Evolutionary conservation across 2,113 vertebrate species (phyloP), one percentile per base, ranked within the genome.

Genomic region (Fregetta grallaria): DNA sequence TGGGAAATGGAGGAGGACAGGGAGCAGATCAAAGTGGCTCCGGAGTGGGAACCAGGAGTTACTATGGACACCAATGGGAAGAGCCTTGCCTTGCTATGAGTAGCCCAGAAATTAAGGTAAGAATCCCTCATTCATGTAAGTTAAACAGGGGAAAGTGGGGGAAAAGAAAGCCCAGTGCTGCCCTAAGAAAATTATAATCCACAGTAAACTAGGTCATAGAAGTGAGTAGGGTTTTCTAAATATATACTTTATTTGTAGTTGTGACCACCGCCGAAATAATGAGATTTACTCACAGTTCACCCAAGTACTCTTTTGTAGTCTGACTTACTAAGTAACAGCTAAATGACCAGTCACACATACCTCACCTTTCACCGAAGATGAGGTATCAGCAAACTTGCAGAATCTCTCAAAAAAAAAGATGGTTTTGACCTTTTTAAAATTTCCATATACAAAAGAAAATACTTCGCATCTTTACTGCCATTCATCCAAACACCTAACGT

Each of bases 211-310:
- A 58, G 70, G 77, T 90, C 77, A 85, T 1, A 44, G 55, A 59
- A 88, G 67, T 17, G 62, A 95, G 83, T 9, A 62, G 40, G 10
- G 62, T 88, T 94, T 90, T 78, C 62, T 95, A 88, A 81, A 88
- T 72, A 88, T 50, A 81, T 29, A 59, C 55, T 44, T 77, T 34
- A 76, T 93, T 75, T 88, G 90, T 74, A 94, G 55, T 84, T 66
- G 84, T 44, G 55, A 50, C 5, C 63, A 8, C 40, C 34, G 76
- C 6, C 42, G 4, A 66, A 77, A 72, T 49, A 45, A 83, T 49
- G 71, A 80, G 49, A 73, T 86, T 75, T 66, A 65, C 68, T 88
- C 82, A 20, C n/a, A 14, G 53, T 82, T 76, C 59, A 73, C 22
- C 74, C 53, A 12, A 72, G 49, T 4, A 18, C 75, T 44, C 58